A percentile compares a stretch with the other conserved stretches of the same genome.
Conservation (phyloP, 2,113 vertebrate species). For the Morone saxatilis region DNA sequence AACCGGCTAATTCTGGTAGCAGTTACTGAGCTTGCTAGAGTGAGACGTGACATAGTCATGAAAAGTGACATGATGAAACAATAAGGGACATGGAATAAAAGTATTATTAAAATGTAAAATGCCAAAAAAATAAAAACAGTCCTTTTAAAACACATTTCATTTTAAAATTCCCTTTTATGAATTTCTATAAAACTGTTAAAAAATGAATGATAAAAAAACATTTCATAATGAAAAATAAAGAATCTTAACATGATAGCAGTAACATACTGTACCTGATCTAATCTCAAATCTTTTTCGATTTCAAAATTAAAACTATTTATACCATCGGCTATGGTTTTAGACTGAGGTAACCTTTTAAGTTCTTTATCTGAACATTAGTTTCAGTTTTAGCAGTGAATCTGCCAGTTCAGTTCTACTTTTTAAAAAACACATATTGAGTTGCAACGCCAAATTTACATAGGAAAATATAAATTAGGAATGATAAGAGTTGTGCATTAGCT, state of each 20-base stretch:
- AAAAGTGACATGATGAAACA: not conserved
- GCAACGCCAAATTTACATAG: not conserved
- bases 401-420: not conserved
- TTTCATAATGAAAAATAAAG: not conserved
- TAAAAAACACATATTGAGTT: not conserved
- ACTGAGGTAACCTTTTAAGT: not conserved
- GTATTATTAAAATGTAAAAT: too few species aligned
- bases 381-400: not conserved
- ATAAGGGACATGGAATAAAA: too few species aligned
- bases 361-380: not conserved
- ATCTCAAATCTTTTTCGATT: not conserved
- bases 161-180: too few species aligned
- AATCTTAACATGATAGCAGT: not conserved
- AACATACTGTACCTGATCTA: not conserved
- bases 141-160: too few species aligned
- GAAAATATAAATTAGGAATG: not conserved
- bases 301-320: not conserved
- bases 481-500: not conserved
- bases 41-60: not conserved
- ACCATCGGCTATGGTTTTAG: not conserved
- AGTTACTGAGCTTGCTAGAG: too few species aligned
- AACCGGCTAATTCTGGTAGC: too few species aligned
- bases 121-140: too few species aligned
- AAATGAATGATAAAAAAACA: too few species aligned
- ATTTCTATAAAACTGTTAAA: too few species aligned